These are phyloP conservation scores for Leucophenga maculata DNA, from an alignment of 2,888 invertebrate species.

Conservation along the genomic window DNA sequence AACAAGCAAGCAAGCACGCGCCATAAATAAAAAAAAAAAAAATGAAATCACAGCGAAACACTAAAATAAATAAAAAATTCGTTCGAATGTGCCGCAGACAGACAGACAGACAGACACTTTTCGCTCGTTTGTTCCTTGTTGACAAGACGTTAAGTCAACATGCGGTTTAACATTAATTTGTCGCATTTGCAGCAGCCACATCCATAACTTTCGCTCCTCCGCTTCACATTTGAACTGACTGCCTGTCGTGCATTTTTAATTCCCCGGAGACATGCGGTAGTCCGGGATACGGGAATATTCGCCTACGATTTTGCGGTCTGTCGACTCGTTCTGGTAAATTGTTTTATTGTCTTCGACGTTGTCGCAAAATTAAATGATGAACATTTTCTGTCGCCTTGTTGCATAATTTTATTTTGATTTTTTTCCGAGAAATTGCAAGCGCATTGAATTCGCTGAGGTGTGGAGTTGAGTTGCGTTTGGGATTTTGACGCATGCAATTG, in stretches of 20 bases:
- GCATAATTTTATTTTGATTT: slow-evolving; percentile 19
- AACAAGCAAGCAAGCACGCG: too few species aligned
- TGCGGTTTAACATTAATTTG: slow-evolving; percentile 40
- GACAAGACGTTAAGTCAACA: slow-evolving; percentile 47
- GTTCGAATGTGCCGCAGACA: slow-evolving; percentile 42
- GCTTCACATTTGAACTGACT: background rate
- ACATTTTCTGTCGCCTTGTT: slow-evolving; percentile 27
- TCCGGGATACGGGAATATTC: background rate
- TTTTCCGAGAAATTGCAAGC: slow-evolving; percentile 6
- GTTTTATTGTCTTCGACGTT: slow-evolving; percentile 32
- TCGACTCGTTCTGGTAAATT: slow-evolving; percentile 31
- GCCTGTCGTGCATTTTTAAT: background rate
- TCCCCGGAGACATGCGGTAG: background rate
- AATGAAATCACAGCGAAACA: slow-evolving; percentile 16
- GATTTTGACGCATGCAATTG: slow-evolving; percentile 21
- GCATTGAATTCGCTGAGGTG: background rate
- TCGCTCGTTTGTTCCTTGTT: slow-evolving; percentile 22
- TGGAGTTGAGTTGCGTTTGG: background rate
- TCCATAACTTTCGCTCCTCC: background rate
- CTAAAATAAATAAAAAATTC: slow-evolving; percentile 18
- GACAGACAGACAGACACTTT: slow-evolving; percentile 31
- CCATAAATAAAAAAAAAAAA: slow-evolving; percentile 10
- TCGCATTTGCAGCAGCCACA: slow-evolving; percentile 25
- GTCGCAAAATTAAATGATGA: slow-evolving; percentile 29
- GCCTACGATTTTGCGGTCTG: slow-evolving; percentile 8